Percentiles rank a stretch among this genome's conserved stretches.
Evolutionary conservation across 2,113 vertebrate genomes (phyloP).

Genomic region (Capra hircus): DNA sequence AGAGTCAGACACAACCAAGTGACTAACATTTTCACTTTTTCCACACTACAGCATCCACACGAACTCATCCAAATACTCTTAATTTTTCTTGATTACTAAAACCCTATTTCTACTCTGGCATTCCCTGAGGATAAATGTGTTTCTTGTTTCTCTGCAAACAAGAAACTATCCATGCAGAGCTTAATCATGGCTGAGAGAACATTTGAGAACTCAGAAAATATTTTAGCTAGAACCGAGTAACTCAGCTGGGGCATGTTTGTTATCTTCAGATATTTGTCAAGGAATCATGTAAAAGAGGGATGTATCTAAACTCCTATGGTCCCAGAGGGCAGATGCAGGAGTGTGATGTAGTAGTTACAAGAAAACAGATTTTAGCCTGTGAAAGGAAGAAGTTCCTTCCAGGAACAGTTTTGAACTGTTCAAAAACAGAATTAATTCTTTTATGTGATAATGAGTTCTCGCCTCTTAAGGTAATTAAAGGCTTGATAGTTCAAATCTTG

Average conservation of each 20-base stretch:
- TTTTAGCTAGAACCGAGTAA: background rate
- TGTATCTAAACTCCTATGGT: background rate
- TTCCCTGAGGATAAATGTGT: background rate
- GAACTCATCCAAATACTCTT: background rate
- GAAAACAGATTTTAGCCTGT: background rate
- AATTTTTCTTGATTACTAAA: background rate
- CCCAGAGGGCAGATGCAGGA: background rate
- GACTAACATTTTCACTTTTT: background rate
- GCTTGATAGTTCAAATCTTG: background rate
- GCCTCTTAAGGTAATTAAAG: constrained; percentile 5
- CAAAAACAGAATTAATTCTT: background rate
- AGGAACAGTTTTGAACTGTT: background rate
- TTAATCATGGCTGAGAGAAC: background rate
- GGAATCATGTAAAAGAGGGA: background rate
- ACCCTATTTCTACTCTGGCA: background rate
- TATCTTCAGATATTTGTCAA: background rate
- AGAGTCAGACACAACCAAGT: background rate
- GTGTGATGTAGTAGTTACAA: background rate
- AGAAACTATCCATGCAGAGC: background rate
- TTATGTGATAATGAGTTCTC: background rate
- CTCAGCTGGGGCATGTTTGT: background rate
- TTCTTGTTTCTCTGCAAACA: background rate
- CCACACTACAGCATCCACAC: background rate
- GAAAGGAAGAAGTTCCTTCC: background rate
- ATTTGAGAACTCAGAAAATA: background rate